phyloP scores from a whole-genome alignment of 2,797 vertebrate species.

The Myiotriccus ornatus region DNA sequence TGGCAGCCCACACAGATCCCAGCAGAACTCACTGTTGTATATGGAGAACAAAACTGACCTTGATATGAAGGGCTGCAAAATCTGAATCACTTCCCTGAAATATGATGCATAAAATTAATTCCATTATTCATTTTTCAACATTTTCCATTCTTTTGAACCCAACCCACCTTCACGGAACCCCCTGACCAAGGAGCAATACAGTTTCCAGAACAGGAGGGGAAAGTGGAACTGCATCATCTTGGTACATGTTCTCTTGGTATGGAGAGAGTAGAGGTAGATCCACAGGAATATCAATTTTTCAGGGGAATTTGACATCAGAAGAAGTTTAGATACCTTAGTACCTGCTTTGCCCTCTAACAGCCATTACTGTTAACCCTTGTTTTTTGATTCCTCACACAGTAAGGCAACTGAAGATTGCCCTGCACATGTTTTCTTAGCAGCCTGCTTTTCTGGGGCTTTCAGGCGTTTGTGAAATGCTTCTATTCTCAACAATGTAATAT shows the following conservation, averaged over 20 bases:
- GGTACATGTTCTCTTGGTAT: background rate
- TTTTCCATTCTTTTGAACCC: background rate
- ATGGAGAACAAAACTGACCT: background rate
- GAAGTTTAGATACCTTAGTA: background rate
- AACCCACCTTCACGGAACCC: background rate
- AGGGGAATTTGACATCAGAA: background rate
- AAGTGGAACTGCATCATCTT: background rate
- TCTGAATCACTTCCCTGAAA: background rate
- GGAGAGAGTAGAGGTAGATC: background rate
- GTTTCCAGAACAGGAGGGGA: background rate
- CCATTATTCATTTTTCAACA: background rate
- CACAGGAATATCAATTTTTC: background rate
- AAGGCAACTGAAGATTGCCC: background rate
- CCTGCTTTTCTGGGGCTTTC: background rate
- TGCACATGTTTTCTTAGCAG: background rate
- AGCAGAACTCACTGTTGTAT: background rate
- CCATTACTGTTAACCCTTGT: background rate
- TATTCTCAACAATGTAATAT: constrained; percentile 2
- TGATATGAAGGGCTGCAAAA: background rate
- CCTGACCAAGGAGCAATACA: background rate
- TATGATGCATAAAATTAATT: background rate
- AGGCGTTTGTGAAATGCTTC: background rate
- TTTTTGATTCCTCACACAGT: background rate
- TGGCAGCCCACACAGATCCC: background rate
- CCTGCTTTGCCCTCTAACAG: background rate